Percentiles rank a stretch among this genome's conserved stretches.
Evolutionary conservation across 2,888 invertebrate genomes (phyloP).

Genomic region (Tetrapedia diversipes): DNA sequence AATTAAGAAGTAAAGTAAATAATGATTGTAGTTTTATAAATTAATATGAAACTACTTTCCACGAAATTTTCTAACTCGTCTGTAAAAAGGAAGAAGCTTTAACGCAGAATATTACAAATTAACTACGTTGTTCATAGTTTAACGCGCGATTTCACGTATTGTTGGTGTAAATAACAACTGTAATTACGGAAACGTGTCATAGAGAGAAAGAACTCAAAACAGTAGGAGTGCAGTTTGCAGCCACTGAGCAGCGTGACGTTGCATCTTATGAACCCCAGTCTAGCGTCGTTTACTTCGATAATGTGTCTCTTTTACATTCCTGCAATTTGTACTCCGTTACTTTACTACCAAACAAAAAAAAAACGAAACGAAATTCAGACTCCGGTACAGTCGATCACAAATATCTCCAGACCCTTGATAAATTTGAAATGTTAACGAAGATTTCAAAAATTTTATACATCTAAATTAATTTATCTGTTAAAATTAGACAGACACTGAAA

Average conservation of each 20-base stretch:
- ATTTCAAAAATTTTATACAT: no score
- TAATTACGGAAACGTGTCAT: constrained; percentile 5
- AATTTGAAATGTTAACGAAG: no score
- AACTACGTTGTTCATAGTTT: constrained; percentile 5
- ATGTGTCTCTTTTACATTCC: constrained; percentile 1
- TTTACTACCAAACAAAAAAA: background rate
- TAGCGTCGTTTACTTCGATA: constrained; percentile 3
- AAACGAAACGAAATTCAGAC: background rate
- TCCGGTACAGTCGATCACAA: background rate
- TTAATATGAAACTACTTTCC: background rate
- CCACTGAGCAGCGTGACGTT: background rate
- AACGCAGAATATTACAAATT: background rate
- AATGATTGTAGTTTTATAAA: background rate
- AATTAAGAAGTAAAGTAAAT: background rate
- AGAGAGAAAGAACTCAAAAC: background rate
- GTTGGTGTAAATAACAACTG: constrained; percentile 3
- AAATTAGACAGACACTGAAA: no score
- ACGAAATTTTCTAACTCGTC: background rate
- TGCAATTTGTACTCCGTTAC: background rate
- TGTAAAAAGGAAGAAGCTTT: background rate
- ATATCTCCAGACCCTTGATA: no score
- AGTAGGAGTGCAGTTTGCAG: background rate
- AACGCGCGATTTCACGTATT: constrained; percentile 9
- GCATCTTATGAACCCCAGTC: constrained; percentile 14
- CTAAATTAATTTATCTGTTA: no score